Conservation (phyloP, 2,113 vertebrate genomes). For the Gambusia holbrooki region DNA sequence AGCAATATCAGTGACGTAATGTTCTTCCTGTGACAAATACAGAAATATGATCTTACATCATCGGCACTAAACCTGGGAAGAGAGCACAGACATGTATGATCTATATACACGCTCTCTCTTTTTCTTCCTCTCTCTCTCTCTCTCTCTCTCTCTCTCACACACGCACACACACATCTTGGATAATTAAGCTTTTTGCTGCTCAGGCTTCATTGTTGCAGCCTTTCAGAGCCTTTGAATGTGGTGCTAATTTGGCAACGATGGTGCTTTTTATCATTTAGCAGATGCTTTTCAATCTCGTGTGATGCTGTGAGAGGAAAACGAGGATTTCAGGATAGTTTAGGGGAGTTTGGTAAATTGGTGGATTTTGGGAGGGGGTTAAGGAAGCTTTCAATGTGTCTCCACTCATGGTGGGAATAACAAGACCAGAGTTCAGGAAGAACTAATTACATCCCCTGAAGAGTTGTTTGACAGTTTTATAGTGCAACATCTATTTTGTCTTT, state of each 20-base stretch:
- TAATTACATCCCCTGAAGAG: constrained; percentile 77
- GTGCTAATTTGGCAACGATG: constrained; percentile 74
- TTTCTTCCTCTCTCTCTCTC: constrained; percentile 37
- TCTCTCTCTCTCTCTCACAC: constrained; percentile 16
- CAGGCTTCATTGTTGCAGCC: constrained; percentile 75
- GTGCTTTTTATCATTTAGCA: constrained; percentile 73
- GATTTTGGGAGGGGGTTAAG: constrained; percentile 53
- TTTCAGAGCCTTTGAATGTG: constrained; percentile 79
- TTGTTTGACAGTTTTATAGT: constrained; percentile 76
- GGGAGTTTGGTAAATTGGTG: constrained; percentile 66
- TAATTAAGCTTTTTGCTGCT: constrained; percentile 77
- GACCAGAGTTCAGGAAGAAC: constrained; percentile 74
- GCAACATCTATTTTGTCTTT: constrained; percentile 71
- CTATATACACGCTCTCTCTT: constrained; percentile 38
- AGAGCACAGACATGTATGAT: constrained; percentile 26
- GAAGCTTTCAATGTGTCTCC: constrained; percentile 72
- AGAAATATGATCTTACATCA: constrained; percentile 75
- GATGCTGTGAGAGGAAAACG: constrained; percentile 48
- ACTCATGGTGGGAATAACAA: constrained; percentile 65
- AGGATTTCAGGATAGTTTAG: constrained; percentile 64
- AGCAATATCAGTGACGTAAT: constrained; percentile 72
- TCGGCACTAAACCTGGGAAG: constrained; percentile 52
- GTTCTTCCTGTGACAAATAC: constrained; percentile 62
- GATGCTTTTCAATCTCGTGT: constrained; percentile 72
- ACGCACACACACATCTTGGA: constrained; percentile 56